Conservation (phyloP, 2,797 vertebrate species). For the Pseudochirops corinnae region DNA sequence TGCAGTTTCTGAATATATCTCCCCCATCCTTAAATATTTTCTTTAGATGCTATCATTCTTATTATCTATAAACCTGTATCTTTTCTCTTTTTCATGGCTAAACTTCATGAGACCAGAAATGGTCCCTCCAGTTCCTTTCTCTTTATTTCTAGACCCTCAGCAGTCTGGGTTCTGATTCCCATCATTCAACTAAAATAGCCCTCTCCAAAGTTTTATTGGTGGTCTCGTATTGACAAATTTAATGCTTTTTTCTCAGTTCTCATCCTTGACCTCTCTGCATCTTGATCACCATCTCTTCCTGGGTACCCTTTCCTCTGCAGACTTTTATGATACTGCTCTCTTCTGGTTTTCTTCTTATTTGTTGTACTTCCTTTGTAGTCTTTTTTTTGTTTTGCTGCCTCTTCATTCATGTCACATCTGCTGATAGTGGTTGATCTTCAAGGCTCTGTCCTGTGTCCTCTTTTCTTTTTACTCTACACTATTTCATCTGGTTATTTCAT, state of each 20-base stretch:
- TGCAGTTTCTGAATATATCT: neutral
- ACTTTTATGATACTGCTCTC: neutral
- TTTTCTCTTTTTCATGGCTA: neutral
- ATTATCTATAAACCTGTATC: neutral
- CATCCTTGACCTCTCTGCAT: neutral
- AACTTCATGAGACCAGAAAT: neutral
- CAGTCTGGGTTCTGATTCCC: neutral
- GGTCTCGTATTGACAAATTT: neutral
- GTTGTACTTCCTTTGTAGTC: neutral
- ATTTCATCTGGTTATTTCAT: neutral
- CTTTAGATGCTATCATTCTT: neutral
- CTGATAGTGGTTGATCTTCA: neutral
- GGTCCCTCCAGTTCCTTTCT: neutral
- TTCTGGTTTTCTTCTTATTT: neutral
- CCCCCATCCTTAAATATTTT: neutral
- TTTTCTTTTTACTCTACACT: neutral
- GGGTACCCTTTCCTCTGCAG: neutral
- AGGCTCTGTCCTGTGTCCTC: neutral
- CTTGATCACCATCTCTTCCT: neutral
- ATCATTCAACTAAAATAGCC: neutral
- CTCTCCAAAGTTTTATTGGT: neutral
- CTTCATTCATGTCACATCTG: neutral
- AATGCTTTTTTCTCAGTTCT: neutral
- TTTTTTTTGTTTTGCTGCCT: neutral
- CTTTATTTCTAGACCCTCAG: neutral